A percentile compares a stretch with the other conserved stretches of the same genome.
Evolutionary conservation across 2,113 vertebrate species (phyloP).

Genomic region (Perca flavescens): DNA sequence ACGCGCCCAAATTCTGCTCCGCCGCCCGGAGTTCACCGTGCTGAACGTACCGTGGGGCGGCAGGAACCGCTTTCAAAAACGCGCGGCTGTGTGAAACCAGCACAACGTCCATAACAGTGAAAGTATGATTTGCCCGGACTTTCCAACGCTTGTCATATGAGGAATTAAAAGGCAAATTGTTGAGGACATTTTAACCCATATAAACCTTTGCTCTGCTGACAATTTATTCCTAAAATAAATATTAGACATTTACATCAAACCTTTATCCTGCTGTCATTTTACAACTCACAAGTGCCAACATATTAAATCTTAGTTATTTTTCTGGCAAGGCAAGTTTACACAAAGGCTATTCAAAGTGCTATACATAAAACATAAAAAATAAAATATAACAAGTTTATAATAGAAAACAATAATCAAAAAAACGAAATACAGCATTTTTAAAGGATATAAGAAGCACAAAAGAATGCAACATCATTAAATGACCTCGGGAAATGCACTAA

Average conservation of each 20-base stretch:
- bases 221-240: background rate
- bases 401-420: background rate
- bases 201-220: background rate
- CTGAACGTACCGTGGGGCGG: too few species aligned
- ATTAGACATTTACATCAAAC: background rate
- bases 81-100: too few species aligned
- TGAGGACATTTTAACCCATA: background rate
- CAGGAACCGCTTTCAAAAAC: too few species aligned
- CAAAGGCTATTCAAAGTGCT: background rate
- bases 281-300: background rate
- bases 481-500: too few species aligned
- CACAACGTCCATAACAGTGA: background rate
- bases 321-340: background rate
- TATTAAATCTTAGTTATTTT: background rate
- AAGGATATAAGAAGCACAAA: background rate
- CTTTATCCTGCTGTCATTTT: background rate
- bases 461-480: too few species aligned
- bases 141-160: background rate
- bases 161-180: background rate
- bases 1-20: too few species aligned
- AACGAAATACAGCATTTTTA: background rate
- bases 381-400: background rate
- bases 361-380: background rate
- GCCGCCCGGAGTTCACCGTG: too few species aligned
- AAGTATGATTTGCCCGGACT: constrained; percentile 39